Evolutionary conservation across 2,113 vertebrate genomes (phyloP).

Genomic region (Passer montanus): DNA sequence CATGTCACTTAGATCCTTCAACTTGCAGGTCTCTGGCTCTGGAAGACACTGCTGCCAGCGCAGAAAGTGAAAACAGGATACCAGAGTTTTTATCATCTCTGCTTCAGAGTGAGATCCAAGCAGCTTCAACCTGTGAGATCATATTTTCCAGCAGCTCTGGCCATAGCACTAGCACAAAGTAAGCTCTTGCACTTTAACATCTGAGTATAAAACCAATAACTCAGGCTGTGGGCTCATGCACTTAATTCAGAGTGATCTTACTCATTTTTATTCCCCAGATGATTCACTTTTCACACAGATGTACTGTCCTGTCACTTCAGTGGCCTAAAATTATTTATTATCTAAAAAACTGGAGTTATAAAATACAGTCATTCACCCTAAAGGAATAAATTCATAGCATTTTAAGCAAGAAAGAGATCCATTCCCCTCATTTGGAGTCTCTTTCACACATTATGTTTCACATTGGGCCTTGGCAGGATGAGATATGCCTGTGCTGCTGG

Average conservation of each 20-base stretch:
- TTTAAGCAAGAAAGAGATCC: slow-evolving; percentile 24
- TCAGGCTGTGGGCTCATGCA: not conserved
- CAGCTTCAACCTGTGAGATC: not conserved
- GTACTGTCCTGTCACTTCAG: not conserved
- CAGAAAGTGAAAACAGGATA: not conserved
- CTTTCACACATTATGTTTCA: slow-evolving; percentile 40
- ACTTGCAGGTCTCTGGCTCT: not conserved
- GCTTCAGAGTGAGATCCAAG: not conserved
- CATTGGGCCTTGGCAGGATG: slow-evolving; percentile 24
- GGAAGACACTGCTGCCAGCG: not conserved
- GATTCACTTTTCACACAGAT: slow-evolving; percentile 1
- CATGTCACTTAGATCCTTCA: not conserved
- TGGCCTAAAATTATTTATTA: slow-evolving; percentile 22
- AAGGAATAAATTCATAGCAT: slow-evolving; percentile 1
- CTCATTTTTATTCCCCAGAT: slow-evolving; percentile 11
- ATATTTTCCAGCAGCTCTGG: not conserved
- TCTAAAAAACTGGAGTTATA: not conserved
- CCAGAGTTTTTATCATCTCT: not conserved
- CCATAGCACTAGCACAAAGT: not conserved
- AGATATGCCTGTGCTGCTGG: slow-evolving; percentile 7
- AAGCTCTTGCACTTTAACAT: not conserved
- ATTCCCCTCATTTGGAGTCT: not conserved
- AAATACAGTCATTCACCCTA: not conserved
- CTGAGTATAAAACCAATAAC: not conserved
- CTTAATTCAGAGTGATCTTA: not conserved